Evolutionary conservation across 2,797 vertebrate genomes (phyloP).

Genomic region (Columba guinea): DNA sequence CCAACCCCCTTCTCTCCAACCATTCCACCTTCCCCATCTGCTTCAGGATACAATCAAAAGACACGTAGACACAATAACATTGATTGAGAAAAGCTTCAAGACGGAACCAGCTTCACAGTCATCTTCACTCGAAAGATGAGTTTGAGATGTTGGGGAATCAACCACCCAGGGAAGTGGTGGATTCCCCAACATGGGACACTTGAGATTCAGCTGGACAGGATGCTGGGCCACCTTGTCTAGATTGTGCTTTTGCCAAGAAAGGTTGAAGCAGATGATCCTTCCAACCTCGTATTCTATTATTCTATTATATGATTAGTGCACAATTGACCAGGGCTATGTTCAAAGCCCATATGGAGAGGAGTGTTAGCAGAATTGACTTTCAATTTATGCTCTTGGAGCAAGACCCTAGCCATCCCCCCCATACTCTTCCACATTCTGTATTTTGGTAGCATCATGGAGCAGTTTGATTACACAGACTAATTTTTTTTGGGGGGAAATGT

Average conservation of each 20-base stretch:
- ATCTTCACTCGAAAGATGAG: background rate
- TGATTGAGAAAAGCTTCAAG: rapidly evolving
- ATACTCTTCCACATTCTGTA: background rate
- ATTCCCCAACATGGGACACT: no score
- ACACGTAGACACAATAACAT: background rate
- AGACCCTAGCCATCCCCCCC: no score
- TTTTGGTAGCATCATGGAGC: background rate
- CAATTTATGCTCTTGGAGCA: background rate
- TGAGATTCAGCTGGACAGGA: no score
- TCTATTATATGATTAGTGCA: rapidly evolving
- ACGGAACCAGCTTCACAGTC: background rate
- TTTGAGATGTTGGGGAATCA: no score
- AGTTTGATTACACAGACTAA: background rate
- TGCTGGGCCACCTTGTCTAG: no score
- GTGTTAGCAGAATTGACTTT: rapidly evolving
- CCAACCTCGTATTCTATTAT: no score
- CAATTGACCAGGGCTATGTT: background rate
- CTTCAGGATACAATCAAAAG: background rate
- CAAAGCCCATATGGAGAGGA: background rate
- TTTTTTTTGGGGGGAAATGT: rapidly evolving
- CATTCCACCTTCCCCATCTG: rapidly evolving
- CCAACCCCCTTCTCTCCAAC: background rate
- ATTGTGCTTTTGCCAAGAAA: no score
- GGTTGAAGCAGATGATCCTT: no score
- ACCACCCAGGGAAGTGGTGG: no score